phyloP scores from a whole-genome alignment of 2,797 vertebrate genomes.

The Squalus acanthias region DNA sequence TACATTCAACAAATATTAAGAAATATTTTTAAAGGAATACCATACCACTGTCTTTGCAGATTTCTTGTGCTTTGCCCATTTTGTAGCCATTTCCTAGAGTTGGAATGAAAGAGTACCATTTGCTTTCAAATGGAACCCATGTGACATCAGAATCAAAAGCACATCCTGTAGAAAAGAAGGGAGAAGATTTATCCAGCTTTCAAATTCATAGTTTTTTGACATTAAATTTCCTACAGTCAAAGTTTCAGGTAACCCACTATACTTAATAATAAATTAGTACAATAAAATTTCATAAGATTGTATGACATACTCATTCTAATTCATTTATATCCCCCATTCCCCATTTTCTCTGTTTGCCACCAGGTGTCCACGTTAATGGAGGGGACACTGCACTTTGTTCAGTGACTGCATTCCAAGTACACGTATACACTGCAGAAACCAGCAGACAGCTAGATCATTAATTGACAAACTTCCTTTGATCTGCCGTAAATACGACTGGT shows the following conservation, averaged over 20 bases:
- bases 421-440: not conserved
- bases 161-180: slow-evolving; percentile 47
- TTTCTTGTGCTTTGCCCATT: slow-evolving; percentile 50
- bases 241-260: not conserved
- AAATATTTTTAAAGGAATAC: slow-evolving; percentile 33
- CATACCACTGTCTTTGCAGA: slow-evolving; percentile 52
- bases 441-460: not conserved
- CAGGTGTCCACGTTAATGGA: not conserved
- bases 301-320: not conserved
- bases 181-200: not conserved
- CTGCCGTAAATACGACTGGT: not conserved
- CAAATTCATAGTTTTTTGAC: not conserved
- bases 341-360: not conserved
- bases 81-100: slow-evolving; percentile 42
- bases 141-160: slow-evolving; percentile 45
- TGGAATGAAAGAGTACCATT: slow-evolving; percentile 54
- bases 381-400: not conserved
- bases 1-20: not conserved
- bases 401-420: not conserved
- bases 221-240: not conserved
- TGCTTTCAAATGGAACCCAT: slow-evolving; percentile 55
- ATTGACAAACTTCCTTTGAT: not conserved
- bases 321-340: not conserved
- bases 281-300: not conserved
- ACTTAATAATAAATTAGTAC: not conserved